Evolutionary conservation across 2,113 vertebrate genomes (phyloP).

Genomic region (Tupaia tana): DNA sequence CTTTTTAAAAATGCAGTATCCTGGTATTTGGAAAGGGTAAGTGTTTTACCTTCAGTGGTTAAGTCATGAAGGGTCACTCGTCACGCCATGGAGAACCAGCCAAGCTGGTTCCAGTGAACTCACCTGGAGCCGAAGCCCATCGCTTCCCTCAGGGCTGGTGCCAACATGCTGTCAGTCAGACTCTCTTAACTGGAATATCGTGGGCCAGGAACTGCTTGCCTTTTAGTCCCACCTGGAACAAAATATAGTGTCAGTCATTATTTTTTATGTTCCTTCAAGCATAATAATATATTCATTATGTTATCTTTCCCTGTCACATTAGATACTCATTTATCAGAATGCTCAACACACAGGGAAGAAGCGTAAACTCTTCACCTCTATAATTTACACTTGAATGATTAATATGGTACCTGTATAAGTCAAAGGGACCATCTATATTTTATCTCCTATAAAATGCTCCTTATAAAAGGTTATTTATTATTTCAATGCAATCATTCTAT

Average conservation of each 20-base stretch:
- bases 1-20: neutral
- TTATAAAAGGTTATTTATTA: constrained; percentile 16
- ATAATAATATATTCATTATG: constrained; percentile 60
- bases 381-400: constrained; percentile 62
- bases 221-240: constrained; percentile 87
- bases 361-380: constrained; percentile 50
- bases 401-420: neutral
- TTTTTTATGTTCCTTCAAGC: constrained; percentile 59
- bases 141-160: constrained; percentile 86
- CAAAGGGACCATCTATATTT: constrained; percentile 44
- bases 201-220: constrained; percentile 83
- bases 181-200: constrained; percentile 59
- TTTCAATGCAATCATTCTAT: neutral
- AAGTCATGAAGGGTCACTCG: neutral
- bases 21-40: neutral
- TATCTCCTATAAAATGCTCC: constrained; percentile 50
- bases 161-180: constrained; percentile 89
- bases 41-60: too few relatives aligned
- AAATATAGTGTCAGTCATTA: constrained; percentile 77
- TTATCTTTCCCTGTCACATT: constrained; percentile 73
- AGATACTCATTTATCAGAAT: constrained; percentile 65
- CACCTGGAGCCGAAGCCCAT: constrained; percentile 91
- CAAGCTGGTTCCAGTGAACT: constrained; percentile 72
- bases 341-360: constrained; percentile 23
- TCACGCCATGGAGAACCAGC: neutral